Evolutionary conservation across 2,797 vertebrate genomes (phyloP), one percentile per base, ranked within the genome.

Genomic region (Cygnus olor): DNA sequence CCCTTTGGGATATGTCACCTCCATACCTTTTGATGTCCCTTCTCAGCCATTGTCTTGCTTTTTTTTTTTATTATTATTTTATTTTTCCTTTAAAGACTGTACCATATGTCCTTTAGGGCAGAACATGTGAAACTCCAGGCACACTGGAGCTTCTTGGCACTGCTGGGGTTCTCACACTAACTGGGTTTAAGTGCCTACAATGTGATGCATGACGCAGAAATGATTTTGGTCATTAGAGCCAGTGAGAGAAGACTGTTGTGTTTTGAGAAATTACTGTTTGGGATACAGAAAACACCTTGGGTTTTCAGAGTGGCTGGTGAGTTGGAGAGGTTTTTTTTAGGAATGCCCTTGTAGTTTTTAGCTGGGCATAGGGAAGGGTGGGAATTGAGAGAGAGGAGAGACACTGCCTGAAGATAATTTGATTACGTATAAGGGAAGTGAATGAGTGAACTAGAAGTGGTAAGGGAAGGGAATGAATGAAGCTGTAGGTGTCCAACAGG

Each of bases 111-210:
- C 19, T 76, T 49, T 21, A 22, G 28, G 20, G 14, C 32, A 96
- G 76, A 70, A 10, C n/a, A 0, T 36, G 28, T 82, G 80, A 91
- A 88, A 28, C 34, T 94, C 38, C 58, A 61, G 45, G 54, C 15
- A 42, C 22, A 7, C 2, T 2, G 3, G 28, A 36, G 2, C 25
- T 92, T 85, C 69, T 47, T 42, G n/a, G 20, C 10, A 2, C 0
- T 54, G 27, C 21, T 72, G 61, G 25, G 18, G 38, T 63, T 74
- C 54, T 81, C 63, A 44, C 40, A 32, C 11, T 56, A 14, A 22
- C 21, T 51, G 9, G 3, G 10, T 58, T 53, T 53, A 63, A 86
- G 38, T 45, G 10, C 27, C 66, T 87, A 34, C 42, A 70, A 15
- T 8, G 64, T 34, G 24, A 63, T 25, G 25, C 32, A 61, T 12